Percentiles rank a stretch among this genome's conserved stretches.
phyloP scores from a whole-genome alignment of 2,113 vertebrate species.

The Lepidothrix coronata region DNA sequence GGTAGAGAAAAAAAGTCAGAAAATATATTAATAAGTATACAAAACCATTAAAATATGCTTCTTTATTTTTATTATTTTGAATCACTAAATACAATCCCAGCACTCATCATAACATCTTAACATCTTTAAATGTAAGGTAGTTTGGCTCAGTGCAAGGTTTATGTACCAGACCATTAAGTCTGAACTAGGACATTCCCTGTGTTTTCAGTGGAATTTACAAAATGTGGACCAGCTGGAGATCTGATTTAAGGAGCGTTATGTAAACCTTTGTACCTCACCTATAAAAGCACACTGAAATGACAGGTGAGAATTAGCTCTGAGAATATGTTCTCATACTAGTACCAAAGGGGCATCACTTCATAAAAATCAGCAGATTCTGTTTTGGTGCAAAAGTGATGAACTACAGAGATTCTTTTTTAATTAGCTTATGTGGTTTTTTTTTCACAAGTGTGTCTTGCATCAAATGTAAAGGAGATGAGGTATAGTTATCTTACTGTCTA shows the following conservation, averaged over 20 bases:
- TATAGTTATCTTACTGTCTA: background rate
- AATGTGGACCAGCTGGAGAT: background rate
- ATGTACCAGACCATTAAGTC: background rate
- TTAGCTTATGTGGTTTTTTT: background rate
- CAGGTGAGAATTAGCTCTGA: background rate
- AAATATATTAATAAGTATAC: background rate
- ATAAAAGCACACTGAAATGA: background rate
- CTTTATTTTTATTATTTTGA: background rate
- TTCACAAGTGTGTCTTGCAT: background rate
- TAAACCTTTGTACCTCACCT: background rate
- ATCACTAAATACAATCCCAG: background rate
- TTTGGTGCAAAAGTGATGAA: background rate
- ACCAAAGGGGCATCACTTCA: background rate
- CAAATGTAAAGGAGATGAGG: background rate
- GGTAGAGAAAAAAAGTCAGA: background rate
- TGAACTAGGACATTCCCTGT: background rate
- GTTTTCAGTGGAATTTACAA: background rate
- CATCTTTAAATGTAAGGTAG: background rate
- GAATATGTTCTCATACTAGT: background rate
- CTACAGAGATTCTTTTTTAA: background rate
- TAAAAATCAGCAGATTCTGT: background rate
- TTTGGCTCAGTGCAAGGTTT: background rate
- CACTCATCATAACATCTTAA: background rate
- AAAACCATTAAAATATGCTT: background rate
- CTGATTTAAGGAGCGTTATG: background rate